Conservation (phyloP, 1,140 invertebrate species). For the Tetranychus urticae region DNA sequence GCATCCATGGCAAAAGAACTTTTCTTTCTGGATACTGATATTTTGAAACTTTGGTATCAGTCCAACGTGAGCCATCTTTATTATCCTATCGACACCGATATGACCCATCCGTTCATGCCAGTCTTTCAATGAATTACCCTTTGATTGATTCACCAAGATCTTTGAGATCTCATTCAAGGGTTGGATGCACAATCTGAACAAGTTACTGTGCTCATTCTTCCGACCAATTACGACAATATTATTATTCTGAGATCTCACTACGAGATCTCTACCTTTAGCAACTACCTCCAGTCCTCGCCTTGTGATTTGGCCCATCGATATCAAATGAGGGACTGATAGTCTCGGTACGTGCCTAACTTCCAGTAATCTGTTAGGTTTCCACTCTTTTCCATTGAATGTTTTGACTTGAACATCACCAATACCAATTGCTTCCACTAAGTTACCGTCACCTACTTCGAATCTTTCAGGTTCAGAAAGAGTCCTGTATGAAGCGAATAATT, state of each 20-base stretch:
- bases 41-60: background rate
- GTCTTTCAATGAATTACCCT: background rate
- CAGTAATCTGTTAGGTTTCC: background rate
- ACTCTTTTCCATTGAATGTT: background rate
- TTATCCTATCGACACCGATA: background rate
- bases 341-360: background rate
- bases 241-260: background rate
- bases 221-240: background rate
- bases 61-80: background rate
- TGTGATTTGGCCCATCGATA: background rate
- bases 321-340: background rate
- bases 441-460: background rate
- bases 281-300: background rate
- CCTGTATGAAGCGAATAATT: background rate
- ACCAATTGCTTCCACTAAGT: background rate
- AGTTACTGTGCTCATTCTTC: background rate
- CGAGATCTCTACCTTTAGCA: background rate
- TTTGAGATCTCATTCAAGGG: background rate
- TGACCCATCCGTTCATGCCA: constrained; percentile 2
- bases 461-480: background rate
- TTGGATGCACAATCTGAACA: background rate
- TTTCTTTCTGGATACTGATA: background rate
- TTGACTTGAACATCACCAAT: background rate
- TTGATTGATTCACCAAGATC: background rate
- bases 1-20: background rate